phyloP scores from a whole-genome alignment of 2,797 vertebrate species.

The Dryobates pubescens region DNA sequence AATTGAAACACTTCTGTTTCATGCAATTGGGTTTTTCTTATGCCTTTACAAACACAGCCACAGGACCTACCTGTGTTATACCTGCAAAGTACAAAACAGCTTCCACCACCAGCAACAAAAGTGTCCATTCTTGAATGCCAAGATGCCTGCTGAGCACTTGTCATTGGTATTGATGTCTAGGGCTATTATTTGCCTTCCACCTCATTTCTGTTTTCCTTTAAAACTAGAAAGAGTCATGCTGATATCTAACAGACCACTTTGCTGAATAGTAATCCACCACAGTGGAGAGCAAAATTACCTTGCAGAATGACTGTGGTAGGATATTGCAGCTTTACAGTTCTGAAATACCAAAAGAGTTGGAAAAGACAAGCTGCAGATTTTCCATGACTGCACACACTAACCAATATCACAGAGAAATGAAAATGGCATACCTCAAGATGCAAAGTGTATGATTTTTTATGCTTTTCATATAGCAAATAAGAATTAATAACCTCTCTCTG shows the following conservation, averaged over 20 bases:
- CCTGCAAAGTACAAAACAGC: not conserved
- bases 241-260: not conserved
- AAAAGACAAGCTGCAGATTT: not conserved
- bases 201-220: not conserved
- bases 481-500: not conserved
- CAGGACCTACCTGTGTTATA: not conserved
- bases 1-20: not conserved
- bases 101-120: not conserved
- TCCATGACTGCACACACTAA: not conserved
- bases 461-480: not conserved
- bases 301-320: not conserved
- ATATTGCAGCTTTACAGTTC: not conserved
- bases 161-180: not conserved
- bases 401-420: not conserved
- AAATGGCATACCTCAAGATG: not conserved
- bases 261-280: not conserved
- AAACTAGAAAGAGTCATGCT: not conserved
- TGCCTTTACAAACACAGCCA: not conserved
- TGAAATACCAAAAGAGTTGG: not conserved
- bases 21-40: accelerated
- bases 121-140: not conserved
- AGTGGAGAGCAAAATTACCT: not conserved
- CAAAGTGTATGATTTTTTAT: not conserved
- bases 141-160: not conserved
- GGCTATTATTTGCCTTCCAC: not conserved